phyloP scores from a whole-genome alignment of 2,888 invertebrate species.

The Itoplectis maculator region DNA sequence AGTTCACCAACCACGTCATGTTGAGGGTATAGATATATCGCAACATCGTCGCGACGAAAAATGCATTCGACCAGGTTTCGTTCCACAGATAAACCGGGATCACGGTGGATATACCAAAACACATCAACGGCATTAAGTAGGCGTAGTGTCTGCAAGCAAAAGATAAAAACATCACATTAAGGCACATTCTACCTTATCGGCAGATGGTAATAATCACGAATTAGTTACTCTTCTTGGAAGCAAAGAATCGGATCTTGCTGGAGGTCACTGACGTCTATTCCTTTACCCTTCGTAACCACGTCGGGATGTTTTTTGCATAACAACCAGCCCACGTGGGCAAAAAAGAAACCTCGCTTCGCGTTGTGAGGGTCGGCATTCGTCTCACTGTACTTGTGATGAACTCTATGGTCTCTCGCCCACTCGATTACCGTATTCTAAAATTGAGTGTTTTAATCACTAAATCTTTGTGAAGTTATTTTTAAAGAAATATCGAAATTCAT shows the following conservation, averaged over 20 bases:
- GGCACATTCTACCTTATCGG: too few species aligned
- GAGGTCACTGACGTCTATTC: slow-evolving; percentile 91
- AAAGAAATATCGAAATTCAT: too few species aligned
- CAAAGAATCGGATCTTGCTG: too few species aligned
- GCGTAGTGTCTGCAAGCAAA: slow-evolving; percentile 87
- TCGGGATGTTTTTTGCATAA: slow-evolving; percentile 92
- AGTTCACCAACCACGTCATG: slow-evolving; percentile 94
- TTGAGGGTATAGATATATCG: slow-evolving; percentile 92
- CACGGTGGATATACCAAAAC: slow-evolving; percentile 90
- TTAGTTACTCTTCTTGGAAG: too few species aligned
- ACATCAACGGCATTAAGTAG: slow-evolving; percentile 88
- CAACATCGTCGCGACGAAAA: slow-evolving; percentile 88
- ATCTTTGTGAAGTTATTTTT: too few species aligned
- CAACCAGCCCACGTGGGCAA: slow-evolving; percentile 95
- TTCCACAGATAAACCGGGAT: slow-evolving; percentile 90
- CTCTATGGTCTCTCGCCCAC: too few species aligned
- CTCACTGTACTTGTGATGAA: slow-evolving; percentile 92
- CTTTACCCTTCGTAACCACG: slow-evolving; percentile 88
- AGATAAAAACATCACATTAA: slow-evolving; percentile 22
- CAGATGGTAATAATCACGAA: too few species aligned
- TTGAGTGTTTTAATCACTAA: too few species aligned
- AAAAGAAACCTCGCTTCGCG: slow-evolving; percentile 93
- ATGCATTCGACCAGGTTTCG: slow-evolving; percentile 89
- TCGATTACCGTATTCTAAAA: too few species aligned
- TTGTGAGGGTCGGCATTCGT: slow-evolving; percentile 93